Evolutionary conservation across 2,888 invertebrate species (phyloP).

Genomic region (Slavum lentiscoides): DNA sequence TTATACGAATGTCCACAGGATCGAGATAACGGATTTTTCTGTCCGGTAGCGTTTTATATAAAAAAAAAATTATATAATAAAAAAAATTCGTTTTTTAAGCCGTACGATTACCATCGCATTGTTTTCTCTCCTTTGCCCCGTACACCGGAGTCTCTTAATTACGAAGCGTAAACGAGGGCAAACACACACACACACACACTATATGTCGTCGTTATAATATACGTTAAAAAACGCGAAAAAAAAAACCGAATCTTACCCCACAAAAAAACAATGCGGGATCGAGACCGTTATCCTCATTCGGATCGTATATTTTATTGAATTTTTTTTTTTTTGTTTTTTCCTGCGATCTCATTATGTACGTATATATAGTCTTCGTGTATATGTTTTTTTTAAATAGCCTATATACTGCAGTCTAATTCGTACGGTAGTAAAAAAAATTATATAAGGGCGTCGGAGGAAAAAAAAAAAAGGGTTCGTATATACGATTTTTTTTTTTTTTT

Average conservation of each 20-base stretch:
- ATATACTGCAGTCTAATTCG: not conserved
- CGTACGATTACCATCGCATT: not conserved
- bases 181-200: conserved; percentile 9
- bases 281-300: conserved; percentile 51
- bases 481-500: not conserved
- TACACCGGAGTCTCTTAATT: conserved; percentile 25
- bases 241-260: conserved; percentile 12
- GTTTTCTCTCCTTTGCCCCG: not conserved
- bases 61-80: no score
- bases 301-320: conserved; percentile 35
- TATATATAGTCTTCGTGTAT: not conserved
- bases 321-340: conserved; percentile 17
- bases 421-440: conserved; percentile 10
- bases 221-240: conserved; percentile 14
- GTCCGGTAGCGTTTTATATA: conserved; percentile 5
- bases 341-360: no score
- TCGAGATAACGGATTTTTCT: conserved; percentile 50
- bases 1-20: conserved; percentile 30
- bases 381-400: not conserved
- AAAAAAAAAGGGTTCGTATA: conserved; percentile 11
- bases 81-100: not conserved
- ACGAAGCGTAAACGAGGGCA: conserved; percentile 47
- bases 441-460: conserved; percentile 11
- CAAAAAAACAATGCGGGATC: conserved; percentile 48
- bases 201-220: no score